Base-by-base conservation (phyloP, 2,888 invertebrate genomes). In the Polyploca ridens region DNA sequence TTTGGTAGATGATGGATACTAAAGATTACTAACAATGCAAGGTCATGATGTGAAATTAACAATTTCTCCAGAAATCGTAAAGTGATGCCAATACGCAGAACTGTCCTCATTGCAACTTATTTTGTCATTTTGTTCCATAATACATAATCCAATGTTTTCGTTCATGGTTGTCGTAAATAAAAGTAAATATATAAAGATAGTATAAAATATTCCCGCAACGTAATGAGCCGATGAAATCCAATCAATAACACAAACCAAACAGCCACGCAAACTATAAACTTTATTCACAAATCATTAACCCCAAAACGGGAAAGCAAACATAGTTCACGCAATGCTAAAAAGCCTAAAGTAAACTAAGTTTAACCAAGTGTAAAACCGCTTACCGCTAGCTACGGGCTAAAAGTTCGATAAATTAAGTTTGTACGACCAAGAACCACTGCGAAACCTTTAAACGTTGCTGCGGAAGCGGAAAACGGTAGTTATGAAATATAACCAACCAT, bases 341-440 rank as follows among this genome's bases (percentile, higher is more conserved):
- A 76, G 72, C 74, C 72, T 79, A 77, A 75, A 77, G 77, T 76
- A 82, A 80, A 79, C 79, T 74, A 76, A 83, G 78, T 81, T 79
- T 76, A 81, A 67, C 74, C 74, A 71, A 81, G 79, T 81, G 80
- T 81, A 72, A 79, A 84, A 82, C 83, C 78, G 77, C 81, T 78
- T 75, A 76, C 74, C 67, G 72, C 46, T 62, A 69, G 64, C 63
- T 70, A 71, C 68, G 75, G 72, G 69, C 72, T 72, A 71, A 74
- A 77, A 80, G 75, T 79, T 80, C 75, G 66, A 77, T 82, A 82
- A 79, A 83, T 81, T 77, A 81, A 83, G 80, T 86, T 85, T 81
- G 66, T 71, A 66, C 71, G 71, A 63, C 63, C 54, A 54, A 54
- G 54, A 54, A 54, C 19, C 54, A 19, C 54, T 7, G 19, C 54